Conservation (phyloP, 2,797 vertebrate species). For the Gallinago stenura region DNA sequence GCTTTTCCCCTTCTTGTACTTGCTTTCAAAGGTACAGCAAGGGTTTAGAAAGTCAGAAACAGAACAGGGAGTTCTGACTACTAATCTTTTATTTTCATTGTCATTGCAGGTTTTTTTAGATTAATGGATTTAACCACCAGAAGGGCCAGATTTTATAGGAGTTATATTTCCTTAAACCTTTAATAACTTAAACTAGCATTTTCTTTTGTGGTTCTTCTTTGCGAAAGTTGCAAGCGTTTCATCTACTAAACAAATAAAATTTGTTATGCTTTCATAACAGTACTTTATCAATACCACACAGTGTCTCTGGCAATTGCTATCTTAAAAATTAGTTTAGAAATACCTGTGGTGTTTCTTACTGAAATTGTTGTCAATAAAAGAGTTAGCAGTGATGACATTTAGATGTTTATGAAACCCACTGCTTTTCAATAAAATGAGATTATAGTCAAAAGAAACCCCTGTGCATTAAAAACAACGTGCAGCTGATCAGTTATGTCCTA, state of each 20-base stretch:
- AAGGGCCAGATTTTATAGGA: not conserved
- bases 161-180: not conserved
- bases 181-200: not conserved
- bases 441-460: not conserved
- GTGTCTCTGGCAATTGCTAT: not conserved
- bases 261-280: not conserved
- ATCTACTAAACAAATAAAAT: conserved; percentile 7
- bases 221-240: not conserved
- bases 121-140: not conserved
- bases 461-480: not conserved
- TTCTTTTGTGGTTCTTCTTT: not conserved
- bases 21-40: not conserved
- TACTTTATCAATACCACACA: not conserved
- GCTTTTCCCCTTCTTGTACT: not conserved
- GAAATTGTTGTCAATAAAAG: conserved; percentile 9
- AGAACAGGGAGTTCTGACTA: not conserved
- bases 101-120: not conserved
- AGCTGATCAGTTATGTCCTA: not conserved
- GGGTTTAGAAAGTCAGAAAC: not conserved
- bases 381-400: conserved; percentile 19
- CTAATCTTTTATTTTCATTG: not conserved
- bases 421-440: not conserved
- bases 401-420: not conserved
- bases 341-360: not conserved
- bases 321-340: conserved; percentile 28